Base-by-base conservation (phyloP, 2,113 vertebrate species). In the Salvelinus alpinus region DNA sequence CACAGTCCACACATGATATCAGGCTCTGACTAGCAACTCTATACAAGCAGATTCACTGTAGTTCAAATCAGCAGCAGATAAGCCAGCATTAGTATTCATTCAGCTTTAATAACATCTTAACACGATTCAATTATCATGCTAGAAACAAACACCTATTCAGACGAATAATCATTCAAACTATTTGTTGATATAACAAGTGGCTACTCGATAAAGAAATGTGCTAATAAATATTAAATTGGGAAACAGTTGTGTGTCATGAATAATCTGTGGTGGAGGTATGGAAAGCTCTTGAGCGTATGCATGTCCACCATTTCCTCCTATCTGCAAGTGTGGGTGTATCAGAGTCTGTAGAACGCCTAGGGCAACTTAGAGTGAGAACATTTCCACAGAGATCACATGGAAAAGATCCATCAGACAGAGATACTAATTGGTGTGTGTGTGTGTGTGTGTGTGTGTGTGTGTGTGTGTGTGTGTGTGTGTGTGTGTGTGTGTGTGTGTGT, bases 271-370 rank as follows among this genome's bases (percentile, higher is more conserved):
- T 71, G 51, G 66, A 76, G 84, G 75, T 88, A 84, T 85, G 71
- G 78, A 89, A 82, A 83, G 84, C 77, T 87, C 89, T 84, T 84
- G 75, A 91, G 84, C 84, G 72, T 78, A 76, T 51, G 82, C 87
- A 87, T 84, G 85, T 89, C 82, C 81, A 89, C 82, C 75, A 88
- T 91, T 90, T 93, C 87, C 89, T 92, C 88, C 89, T 92, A 84
- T 85, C 76, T 85, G 83, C 84, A 81, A 86, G 84, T 72, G 80
- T 90, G 84, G 86, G 82, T 87, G 84, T 80, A 85, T 80, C 84
- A 82, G 82, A 38, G 80, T 78, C 87, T 85, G 83, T 77, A 82
- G 82, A 89, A 80, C 80, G 90, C 91, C 92, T 87, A 71, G 82
- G 89, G 90, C 89, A 90, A 91, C 82, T 71, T 82, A 87, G 78